A percentile compares a stretch with the other conserved stretches of the same genome.
Evolutionary conservation across 2,888 invertebrate genomes (phyloP).

Genomic region (Dynastes grantii): DNA sequence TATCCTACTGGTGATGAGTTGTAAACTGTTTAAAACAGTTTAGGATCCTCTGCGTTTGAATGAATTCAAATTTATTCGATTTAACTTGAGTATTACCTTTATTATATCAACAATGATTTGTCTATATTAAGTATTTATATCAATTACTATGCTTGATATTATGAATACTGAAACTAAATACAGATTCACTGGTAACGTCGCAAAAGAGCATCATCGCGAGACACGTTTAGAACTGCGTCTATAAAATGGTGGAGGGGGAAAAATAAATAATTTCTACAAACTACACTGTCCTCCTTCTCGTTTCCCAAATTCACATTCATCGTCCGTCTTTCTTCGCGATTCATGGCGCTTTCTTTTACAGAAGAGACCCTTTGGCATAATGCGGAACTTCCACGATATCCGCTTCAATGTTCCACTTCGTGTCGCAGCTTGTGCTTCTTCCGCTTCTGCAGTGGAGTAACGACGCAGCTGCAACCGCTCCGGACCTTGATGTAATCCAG

Average conservation of each 20-base stretch:
- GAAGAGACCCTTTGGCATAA: slow-evolving; percentile 43
- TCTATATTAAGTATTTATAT: background rate
- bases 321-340: slow-evolving; percentile 2
- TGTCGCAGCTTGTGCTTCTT: slow-evolving; percentile 55
- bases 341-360: background rate
- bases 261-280: slow-evolving; percentile 45
- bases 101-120: slow-evolving; percentile 8
- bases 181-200: slow-evolving; percentile 45
- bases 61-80: slow-evolving; percentile 27
- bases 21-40: background rate
- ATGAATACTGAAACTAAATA: slow-evolving; percentile 40
- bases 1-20: no score
- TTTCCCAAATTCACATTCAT: slow-evolving; percentile 19
- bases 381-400: slow-evolving; percentile 1
- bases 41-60: background rate
- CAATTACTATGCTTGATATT: slow-evolving; percentile 10
- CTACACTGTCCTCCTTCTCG: slow-evolving; percentile 51
- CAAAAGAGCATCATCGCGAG: slow-evolving; percentile 19
- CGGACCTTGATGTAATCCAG: slow-evolving; percentile 88
- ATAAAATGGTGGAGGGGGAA: slow-evolving; percentile 8
- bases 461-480: slow-evolving; percentile 89
- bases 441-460: slow-evolving; percentile 74
- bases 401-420: slow-evolving; percentile 50
- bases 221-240: slow-evolving; percentile 12
- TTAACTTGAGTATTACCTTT: slow-evolving; percentile 31